A percentile compares a stretch with the other conserved stretches of the same genome.
phyloP scores from a whole-genome alignment of 2,888 invertebrate genomes.

The Vandiemenella viatica region DNA sequence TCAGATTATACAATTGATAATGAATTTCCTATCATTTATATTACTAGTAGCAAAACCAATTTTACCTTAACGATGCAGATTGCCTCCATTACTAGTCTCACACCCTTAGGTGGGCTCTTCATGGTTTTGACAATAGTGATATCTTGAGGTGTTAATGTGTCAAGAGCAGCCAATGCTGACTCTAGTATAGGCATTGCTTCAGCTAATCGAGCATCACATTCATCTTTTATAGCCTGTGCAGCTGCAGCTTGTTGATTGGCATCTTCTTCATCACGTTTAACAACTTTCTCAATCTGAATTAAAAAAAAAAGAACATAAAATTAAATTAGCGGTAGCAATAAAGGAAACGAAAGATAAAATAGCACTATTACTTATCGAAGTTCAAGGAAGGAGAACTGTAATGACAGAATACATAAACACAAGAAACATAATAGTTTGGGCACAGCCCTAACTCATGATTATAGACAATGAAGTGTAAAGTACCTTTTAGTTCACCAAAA shows the following conservation, averaged over 20 bases:
- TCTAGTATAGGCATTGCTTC: conserved; percentile 86
- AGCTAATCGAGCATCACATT: conserved; percentile 81
- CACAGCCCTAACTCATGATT: too few relatives aligned
- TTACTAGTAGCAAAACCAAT: background rate
- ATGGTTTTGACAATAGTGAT: conserved; percentile 89
- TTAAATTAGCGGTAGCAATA: too few relatives aligned
- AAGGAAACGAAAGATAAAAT: too few relatives aligned
- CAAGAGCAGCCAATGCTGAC: conserved; percentile 69
- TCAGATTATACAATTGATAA: too few relatives aligned
- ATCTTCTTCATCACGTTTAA: conserved; percentile 60
- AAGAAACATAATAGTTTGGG: too few relatives aligned
- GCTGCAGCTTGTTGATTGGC: conserved; percentile 41
- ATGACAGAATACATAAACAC: too few relatives aligned
- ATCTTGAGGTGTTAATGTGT: conserved; percentile 78
- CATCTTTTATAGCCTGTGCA: conserved; percentile 76
- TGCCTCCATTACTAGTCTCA: conserved; percentile 87
- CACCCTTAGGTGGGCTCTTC: conserved; percentile 86
- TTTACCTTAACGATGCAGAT: conserved; percentile 75
- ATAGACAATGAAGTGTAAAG: too few relatives aligned
- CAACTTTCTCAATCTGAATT: conserved; percentile 49
- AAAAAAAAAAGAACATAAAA: too few relatives aligned
- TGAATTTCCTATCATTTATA: background rate
- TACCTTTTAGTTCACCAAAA: too few relatives aligned
- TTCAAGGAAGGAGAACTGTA: too few relatives aligned
- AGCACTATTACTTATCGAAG: too few relatives aligned